Conservation (phyloP, 2,888 invertebrate species). For the Lithodes maja region DNA sequence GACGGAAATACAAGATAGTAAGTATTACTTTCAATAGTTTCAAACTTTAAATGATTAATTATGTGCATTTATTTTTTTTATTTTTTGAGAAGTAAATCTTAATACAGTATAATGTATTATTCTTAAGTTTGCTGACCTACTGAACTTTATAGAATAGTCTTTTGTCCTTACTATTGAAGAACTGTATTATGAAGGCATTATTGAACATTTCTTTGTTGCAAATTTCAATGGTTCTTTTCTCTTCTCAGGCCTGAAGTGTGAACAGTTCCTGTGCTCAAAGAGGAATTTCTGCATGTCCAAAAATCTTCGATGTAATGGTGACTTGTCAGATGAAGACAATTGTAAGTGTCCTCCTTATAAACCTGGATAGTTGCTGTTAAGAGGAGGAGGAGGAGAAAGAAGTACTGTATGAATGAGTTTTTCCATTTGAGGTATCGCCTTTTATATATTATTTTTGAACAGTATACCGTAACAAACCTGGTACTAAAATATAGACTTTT, state of each 20-base stretch:
- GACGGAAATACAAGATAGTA: conserved; percentile 84
- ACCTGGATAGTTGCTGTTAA: no score
- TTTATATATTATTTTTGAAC: not conserved
- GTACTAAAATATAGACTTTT: no score
- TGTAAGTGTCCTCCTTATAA: conserved; percentile 80
- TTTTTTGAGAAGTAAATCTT: not conserved
- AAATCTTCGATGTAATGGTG: conserved; percentile 85
- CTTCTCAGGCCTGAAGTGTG: conserved; percentile 77
- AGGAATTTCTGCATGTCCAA: conserved; percentile 87
- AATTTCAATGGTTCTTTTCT: not conserved
- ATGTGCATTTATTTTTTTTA: no score
- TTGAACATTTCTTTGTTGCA: no score
- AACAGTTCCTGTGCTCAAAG: conserved; percentile 83
- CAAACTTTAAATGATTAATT: no score
- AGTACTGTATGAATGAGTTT: not conserved
- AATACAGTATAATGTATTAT: not conserved
- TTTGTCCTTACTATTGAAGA: not conserved
- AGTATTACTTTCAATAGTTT: conserved; percentile 69
- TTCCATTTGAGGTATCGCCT: not conserved
- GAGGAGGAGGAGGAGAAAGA: no score
- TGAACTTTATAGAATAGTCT: not conserved
- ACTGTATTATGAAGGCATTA: no score
- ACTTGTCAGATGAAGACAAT: conserved; percentile 84
- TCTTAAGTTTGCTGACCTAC: not conserved
- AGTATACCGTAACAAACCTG: not conserved